phyloP scores from a whole-genome alignment of 2,888 invertebrate species.

The Clitarchus hookeri region DNA sequence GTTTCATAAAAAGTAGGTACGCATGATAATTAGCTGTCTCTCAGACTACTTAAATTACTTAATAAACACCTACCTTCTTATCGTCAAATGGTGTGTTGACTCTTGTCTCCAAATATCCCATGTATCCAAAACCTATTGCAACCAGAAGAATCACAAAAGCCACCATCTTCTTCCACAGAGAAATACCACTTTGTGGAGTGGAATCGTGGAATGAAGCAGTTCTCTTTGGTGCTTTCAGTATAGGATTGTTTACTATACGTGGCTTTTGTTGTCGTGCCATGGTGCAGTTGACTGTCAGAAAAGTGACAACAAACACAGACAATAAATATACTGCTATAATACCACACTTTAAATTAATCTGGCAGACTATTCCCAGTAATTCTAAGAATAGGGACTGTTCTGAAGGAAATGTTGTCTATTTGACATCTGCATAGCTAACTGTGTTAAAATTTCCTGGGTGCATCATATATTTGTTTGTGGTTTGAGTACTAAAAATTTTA shows the following conservation, averaged over 20 bases:
- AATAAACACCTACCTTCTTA: slow-evolving; percentile 64
- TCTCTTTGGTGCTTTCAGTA: slow-evolving; percentile 34
- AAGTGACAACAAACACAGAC: not conserved
- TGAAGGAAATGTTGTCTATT: too few relatives aligned
- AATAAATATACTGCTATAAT: too few relatives aligned
- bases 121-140: slow-evolving; percentile 75
- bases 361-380: too few relatives aligned
- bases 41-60: not conserved
- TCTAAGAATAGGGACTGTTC: too few relatives aligned
- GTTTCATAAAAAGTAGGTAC: too few relatives aligned
- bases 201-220: slow-evolving; percentile 11
- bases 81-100: slow-evolving; percentile 84
- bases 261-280: slow-evolving; percentile 38
- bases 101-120: slow-evolving; percentile 84
- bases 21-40: too few relatives aligned
- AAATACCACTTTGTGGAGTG: not conserved
- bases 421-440: too few relatives aligned
- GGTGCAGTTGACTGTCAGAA: not conserved
- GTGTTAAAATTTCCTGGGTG: too few relatives aligned
- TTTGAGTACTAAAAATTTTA: too few relatives aligned
- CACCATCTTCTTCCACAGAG: slow-evolving; percentile 31
- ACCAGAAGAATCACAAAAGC: slow-evolving; percentile 58
- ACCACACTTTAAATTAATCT: too few relatives aligned
- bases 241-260: slow-evolving; percentile 30
- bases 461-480: too few relatives aligned